A percentile compares a stretch with the other conserved stretches of the same genome.
These are phyloP conservation scores for Neodiprion fabricii DNA, from an alignment of 1,140 invertebrate genomes.

Conservation along the genomic window DNA sequence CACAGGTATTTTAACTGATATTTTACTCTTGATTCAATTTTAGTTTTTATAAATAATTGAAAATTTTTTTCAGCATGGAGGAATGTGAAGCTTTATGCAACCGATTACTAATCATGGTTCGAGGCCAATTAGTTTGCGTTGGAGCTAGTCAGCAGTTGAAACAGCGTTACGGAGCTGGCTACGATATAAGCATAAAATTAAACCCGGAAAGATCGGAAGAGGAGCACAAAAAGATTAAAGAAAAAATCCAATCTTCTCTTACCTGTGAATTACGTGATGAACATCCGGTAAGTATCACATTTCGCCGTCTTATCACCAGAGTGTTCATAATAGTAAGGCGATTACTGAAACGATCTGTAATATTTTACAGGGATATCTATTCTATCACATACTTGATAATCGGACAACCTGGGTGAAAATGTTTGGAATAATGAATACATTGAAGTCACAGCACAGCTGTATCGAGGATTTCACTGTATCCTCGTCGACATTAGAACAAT, in stretches of 20 bases:
- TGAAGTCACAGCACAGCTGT: constrained; percentile 48
- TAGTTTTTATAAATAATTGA: constrained; percentile 16
- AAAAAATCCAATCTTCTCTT: constrained; percentile 42
- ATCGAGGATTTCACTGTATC: constrained; percentile 57
- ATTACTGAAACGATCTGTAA: background rate
- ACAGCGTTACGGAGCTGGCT: constrained; percentile 63
- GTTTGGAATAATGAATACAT: constrained; percentile 52
- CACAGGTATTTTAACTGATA: constrained; percentile 65
- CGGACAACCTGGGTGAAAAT: constrained; percentile 53
- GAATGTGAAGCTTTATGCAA: constrained; percentile 91
- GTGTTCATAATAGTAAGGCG: background rate
- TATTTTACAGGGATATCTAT: constrained; percentile 48
- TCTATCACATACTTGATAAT: constrained; percentile 52
- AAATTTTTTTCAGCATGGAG: constrained; percentile 74
- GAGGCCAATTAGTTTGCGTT: constrained; percentile 77
- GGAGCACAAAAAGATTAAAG: constrained; percentile 46
- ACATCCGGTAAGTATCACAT: constrained; percentile 43
- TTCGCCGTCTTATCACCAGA: background rate
- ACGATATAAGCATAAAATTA: constrained; percentile 52
- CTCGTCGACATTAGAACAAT: constrained; percentile 56
- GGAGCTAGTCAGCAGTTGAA: constrained; percentile 76
- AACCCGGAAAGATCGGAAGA: constrained; percentile 31
- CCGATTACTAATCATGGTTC: constrained; percentile 87
- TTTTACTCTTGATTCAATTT: background rate
- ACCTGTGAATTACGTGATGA: constrained; percentile 53